phyloP scores from a whole-genome alignment of 2,797 vertebrate species.

The Neosalanx taihuensis region DNA sequence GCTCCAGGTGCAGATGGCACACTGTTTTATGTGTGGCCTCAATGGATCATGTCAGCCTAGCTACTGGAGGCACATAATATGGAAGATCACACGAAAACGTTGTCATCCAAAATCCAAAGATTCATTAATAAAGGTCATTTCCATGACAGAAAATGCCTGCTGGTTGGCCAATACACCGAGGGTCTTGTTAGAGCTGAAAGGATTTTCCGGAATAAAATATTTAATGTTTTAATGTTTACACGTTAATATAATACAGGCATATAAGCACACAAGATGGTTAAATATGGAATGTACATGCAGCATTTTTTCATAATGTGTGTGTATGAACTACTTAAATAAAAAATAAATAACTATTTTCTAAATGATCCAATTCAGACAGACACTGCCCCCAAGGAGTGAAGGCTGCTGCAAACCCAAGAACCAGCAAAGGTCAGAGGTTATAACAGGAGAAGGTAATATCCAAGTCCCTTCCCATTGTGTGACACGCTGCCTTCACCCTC shows the following conservation, averaged over 20 bases:
- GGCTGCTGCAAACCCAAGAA: constrained; percentile 70
- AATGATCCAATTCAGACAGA: constrained; percentile 70
- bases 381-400: constrained; percentile 67
- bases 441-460: constrained; percentile 74
- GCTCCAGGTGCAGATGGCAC: constrained; percentile 78
- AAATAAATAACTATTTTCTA: constrained; percentile 33
- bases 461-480: constrained; percentile 78
- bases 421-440: constrained; percentile 74
- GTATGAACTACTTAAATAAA: constrained; percentile 29
- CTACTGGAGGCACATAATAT: constrained; percentile 72
- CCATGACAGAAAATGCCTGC: constrained; percentile 65
- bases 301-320: background rate
- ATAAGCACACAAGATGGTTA: background rate
- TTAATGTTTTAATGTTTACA: too few species aligned
- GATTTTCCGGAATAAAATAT: constrained; percentile 33
- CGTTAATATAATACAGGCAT: too few species aligned
- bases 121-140: constrained; percentile 76
- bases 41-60: constrained; percentile 74
- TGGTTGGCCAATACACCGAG: constrained; percentile 54
- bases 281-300: background rate
- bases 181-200: constrained; percentile 45
- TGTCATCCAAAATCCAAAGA: constrained; percentile 72
- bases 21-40: constrained; percentile 78
- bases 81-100: constrained; percentile 66
- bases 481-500: constrained; percentile 74